Conservation (phyloP, 2,888 invertebrate genomes). For the Napeogenes sylphis region DNA sequence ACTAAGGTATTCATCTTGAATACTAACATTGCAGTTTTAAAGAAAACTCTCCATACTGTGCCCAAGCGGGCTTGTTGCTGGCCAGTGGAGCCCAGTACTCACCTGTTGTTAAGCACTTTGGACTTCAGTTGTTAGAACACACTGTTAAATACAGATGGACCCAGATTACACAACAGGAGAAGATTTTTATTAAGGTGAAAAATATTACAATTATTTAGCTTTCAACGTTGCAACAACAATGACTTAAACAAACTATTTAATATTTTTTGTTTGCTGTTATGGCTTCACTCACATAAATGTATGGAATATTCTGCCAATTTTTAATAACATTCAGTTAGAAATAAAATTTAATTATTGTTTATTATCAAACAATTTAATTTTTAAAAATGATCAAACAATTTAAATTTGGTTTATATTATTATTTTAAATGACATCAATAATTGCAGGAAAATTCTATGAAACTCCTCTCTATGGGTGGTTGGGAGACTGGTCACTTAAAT, state of each 20-base stretch:
- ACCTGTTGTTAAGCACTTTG: conserved; percentile 91
- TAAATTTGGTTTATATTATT: too few relatives aligned
- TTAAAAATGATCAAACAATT: too few relatives aligned
- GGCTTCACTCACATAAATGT: too few relatives aligned
- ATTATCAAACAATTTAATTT: too few relatives aligned
- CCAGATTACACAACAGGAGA: conserved; percentile 90
- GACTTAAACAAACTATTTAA: background rate
- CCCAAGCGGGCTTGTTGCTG: conserved; percentile 89
- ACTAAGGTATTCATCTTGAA: too few relatives aligned
- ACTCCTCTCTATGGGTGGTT: conserved; percentile 86
- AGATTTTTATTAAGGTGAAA: conserved; percentile 88
- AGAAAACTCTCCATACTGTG: conserved; percentile 91
- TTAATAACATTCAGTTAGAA: too few relatives aligned
- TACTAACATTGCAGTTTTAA: conserved; percentile 78
- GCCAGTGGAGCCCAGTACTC: conserved; percentile 86
- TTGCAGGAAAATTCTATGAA: conserved; percentile 91
- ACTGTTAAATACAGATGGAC: conserved; percentile 96
- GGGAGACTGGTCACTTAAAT: conserved; percentile 86
- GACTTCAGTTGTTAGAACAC: conserved; percentile 94
- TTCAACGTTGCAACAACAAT: background rate
- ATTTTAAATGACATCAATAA: conserved; percentile 5
- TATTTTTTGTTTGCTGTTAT: background rate
- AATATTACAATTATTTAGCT: background rate
- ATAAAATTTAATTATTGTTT: too few relatives aligned
- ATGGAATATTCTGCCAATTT: too few relatives aligned